Base-by-base conservation (phyloP, 2,113 vertebrate genomes). In the Diadophis punctatus region DNA sequence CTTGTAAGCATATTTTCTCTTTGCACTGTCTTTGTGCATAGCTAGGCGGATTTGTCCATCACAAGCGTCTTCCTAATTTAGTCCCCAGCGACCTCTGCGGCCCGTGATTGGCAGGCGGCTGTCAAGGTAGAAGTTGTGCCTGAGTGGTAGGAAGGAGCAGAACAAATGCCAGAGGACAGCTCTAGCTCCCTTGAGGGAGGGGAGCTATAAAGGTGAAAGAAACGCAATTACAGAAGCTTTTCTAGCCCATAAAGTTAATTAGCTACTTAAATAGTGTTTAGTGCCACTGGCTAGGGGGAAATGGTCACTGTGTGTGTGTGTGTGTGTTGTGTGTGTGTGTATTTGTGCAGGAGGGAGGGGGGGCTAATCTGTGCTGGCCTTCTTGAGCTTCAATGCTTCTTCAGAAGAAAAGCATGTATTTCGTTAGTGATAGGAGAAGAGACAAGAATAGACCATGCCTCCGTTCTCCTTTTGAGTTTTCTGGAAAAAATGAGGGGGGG, bases 211-310 rank as follows among this genome's bases (percentile, higher is more conserved):
- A 97, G 94, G 96, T 96, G 96, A 96, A 95, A 94, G 93, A 96
- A 68, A 93, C 91, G 95, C 97, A 97, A 96, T 98, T 97, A 97
- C 95, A 96, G 96, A 95, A 96, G 95, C 94, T 96, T 97, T 97
- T 93, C 96, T 96, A 90, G 95, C 96, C 46, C 89, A 89, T 97
- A 96, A 97, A 97, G 97, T 97, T 97, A 97, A 98, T 97, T 97
- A 98, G 97, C 97, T 96, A 96, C 97, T 97, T 90, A 97, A 97
- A 96, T 93, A 97, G 97, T 96, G 30, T 97, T 98, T 97, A 97
- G 97, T 95, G 90, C 96, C 88, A 95, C 95, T 96, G 94, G 91
- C 11, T 60, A 39, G 30, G 91, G 93, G 96, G 96, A 96, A 95
- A 94, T 94, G 94, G 95, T 25, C 63, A 93, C 96, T 94, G 93